A percentile compares a stretch with the other conserved stretches of the same genome.
These are phyloP conservation scores for Hippocampus mohnikei DNA, from an alignment of 2,113 vertebrate genomes.

Conservation along the genomic window DNA sequence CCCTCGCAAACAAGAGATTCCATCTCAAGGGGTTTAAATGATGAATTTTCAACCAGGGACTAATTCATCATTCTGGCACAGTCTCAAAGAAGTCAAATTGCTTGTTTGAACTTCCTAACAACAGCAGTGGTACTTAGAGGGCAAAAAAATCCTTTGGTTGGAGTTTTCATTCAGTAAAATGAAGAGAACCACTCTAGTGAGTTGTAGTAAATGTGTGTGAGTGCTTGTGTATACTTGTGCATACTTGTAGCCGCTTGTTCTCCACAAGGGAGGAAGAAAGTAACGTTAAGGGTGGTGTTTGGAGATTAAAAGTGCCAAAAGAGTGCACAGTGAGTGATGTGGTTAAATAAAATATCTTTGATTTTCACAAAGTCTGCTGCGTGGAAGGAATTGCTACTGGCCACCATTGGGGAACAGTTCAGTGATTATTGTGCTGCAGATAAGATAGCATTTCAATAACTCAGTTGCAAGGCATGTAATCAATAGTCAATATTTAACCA, in stretches of 20 bases:
- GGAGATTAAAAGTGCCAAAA: conserved; percentile 97
- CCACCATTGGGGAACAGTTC: conserved; percentile 95
- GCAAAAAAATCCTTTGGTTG: background rate
- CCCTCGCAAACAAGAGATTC: no score
- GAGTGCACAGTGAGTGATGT: conserved; percentile 81
- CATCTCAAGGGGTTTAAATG: no score
- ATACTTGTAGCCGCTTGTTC: background rate
- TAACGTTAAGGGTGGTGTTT: conserved; percentile 91
- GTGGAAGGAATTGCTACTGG: conserved; percentile 95
- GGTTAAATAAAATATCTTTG: background rate
- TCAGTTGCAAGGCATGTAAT: background rate
- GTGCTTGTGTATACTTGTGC: background rate
- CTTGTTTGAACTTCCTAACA: background rate
- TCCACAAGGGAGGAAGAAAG: conserved; percentile 90
- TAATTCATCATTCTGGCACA: background rate
- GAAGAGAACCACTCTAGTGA: conserved; percentile 86
- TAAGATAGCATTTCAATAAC: conserved; percentile 46
- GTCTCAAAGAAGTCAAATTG: background rate
- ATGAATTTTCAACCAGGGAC: background rate
- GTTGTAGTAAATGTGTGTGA: conserved; percentile 24
- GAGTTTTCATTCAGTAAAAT: background rate
- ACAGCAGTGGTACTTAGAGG: background rate
- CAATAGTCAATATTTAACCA: background rate
- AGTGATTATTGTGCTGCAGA: conserved; percentile 84
- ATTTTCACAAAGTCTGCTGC: conserved; percentile 77